Evolutionary conservation across 37 sponge, comb jelly and placozoan genomes (phyloP).

Genomic region (Theonella swinhoei): DNA sequence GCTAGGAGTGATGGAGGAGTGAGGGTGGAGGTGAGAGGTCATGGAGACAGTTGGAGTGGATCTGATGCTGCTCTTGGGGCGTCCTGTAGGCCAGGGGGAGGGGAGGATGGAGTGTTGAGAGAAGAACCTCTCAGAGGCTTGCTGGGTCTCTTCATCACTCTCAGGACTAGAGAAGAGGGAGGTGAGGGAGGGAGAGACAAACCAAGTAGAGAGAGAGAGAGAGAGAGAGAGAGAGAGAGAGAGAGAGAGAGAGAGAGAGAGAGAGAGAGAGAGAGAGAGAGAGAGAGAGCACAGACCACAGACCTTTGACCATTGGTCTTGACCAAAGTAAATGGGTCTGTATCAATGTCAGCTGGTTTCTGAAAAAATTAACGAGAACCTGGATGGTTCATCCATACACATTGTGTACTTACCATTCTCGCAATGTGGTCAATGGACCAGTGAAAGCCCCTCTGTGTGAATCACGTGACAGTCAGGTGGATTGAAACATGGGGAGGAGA

Average conservation of each 20-base stretch:
- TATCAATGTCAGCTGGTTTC: slow-evolving; percentile 72
- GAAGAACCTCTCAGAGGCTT: slow-evolving; percentile 61
- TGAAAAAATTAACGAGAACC: slow-evolving; percentile 1
- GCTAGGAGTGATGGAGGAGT: background rate
- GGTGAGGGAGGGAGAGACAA: too few relatives aligned
- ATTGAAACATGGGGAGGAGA: background rate
- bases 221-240: background rate
- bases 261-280: background rate
- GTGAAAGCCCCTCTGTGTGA: slow-evolving; percentile 10
- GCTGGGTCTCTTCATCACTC: slow-evolving; percentile 43
- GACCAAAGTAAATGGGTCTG: slow-evolving; percentile 31
- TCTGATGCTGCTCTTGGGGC: background rate
- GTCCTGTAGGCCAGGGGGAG: slow-evolving; percentile 59
- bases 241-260: background rate
- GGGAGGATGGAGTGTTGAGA: slow-evolving; percentile 69
- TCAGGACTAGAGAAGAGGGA: slow-evolving; percentile 39
- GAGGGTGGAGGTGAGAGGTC: background rate
- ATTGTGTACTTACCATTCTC: slow-evolving; percentile 49
- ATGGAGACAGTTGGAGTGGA: too few relatives aligned
- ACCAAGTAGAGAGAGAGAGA: background rate
- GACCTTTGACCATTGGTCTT: slow-evolving; percentile 57
- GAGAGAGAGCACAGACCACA: background rate
- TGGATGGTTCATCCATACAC: too few relatives aligned
- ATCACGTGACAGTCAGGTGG: background rate
- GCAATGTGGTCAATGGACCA: slow-evolving; percentile 85